Percentiles rank a stretch among this genome's conserved stretches.
Conservation (phyloP, 2,888 invertebrate species). For the Teleiodes luculella region DNA sequence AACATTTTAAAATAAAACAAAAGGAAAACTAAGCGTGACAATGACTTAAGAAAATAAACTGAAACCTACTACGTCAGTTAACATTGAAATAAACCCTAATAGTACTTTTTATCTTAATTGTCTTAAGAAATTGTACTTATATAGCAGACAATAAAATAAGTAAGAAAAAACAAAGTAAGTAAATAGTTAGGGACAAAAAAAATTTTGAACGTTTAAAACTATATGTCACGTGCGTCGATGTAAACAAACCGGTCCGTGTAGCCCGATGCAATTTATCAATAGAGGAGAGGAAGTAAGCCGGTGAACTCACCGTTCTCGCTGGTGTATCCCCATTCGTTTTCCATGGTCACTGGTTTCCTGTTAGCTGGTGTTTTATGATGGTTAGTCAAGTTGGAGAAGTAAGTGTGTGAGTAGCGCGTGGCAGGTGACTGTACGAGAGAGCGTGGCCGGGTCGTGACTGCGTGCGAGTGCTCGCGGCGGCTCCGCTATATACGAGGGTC, state of each 20-base stretch:
- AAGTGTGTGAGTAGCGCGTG: constrained; percentile 47
- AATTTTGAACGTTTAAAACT: constrained; percentile 36
- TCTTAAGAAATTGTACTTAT: too few species aligned
- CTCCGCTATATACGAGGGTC: constrained; percentile 60
- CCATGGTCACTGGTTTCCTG: constrained; percentile 48
- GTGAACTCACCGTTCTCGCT: constrained; percentile 77
- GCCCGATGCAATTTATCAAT: constrained; percentile 34
- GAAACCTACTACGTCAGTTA: too few species aligned
- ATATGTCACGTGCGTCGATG: constrained; percentile 65
- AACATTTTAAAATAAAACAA: too few species aligned
- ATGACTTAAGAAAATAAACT: too few species aligned
- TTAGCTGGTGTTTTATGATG: constrained; percentile 15
- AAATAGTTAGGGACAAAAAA: background rate
- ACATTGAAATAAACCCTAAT: too few species aligned
- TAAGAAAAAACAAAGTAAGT: too few species aligned
- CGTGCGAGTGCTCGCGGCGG: constrained; percentile 59
- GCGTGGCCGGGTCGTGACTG: constrained; percentile 66
- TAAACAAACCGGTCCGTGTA: constrained; percentile 72
- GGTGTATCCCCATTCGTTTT: constrained; percentile 80
- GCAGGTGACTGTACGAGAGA: constrained; percentile 55
- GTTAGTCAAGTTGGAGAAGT: constrained; percentile 21
- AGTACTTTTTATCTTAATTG: too few species aligned
- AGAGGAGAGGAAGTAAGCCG: constrained; percentile 25
- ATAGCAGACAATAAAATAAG: too few species aligned
- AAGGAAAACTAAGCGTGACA: too few species aligned